Conservation (phyloP, 2,113 vertebrate genomes). For the Pseudorasbora parva region DNA sequence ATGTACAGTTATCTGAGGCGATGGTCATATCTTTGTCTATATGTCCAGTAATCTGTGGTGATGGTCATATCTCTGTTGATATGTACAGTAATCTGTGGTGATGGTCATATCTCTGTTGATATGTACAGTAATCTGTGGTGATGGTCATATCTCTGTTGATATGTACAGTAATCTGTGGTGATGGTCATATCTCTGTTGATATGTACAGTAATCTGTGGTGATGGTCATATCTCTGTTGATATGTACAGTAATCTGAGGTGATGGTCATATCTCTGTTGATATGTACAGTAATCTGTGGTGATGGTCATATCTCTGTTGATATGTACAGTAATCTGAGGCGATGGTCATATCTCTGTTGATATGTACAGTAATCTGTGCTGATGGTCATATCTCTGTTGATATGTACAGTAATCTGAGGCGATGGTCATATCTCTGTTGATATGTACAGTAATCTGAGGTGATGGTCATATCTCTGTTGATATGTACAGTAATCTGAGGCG, state of each 20-base stretch:
- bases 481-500: neutral
- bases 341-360: neutral
- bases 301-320: neutral
- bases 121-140: neutral
- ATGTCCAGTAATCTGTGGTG: neutral
- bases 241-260: neutral
- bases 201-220: neutral
- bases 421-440: neutral
- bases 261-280: neutral
- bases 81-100: neutral
- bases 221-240: neutral
- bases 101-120: neutral
- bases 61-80: neutral
- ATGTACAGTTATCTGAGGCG: neutral
- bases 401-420: neutral
- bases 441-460: neutral
- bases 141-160: neutral
- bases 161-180: neutral
- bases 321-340: neutral
- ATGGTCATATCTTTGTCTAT: neutral
- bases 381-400: neutral
- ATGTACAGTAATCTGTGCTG: neutral
- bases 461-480: neutral
- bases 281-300: neutral
- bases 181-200: neutral